Conservation (phyloP, 1,140 invertebrate species). For the Bombus consobrinus region DNA sequence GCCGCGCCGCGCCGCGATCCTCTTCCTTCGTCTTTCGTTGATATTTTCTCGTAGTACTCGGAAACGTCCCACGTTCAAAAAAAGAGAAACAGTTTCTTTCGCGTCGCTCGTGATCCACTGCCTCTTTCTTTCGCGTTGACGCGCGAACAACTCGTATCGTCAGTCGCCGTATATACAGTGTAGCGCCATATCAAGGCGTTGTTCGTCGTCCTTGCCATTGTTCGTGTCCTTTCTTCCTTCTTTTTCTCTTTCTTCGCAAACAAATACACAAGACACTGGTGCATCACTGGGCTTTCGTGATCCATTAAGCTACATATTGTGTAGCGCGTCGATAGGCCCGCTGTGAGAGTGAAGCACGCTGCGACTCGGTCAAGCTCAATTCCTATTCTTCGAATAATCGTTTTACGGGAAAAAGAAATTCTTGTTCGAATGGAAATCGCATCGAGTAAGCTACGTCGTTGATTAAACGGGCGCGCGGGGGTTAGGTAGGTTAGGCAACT, state of each 20-base stretch:
- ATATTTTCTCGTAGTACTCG: not conserved
- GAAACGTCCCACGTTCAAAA: not conserved
- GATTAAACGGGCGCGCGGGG: slow-evolving; percentile 32
- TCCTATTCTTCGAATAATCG: no score
- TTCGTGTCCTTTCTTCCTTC: not conserved
- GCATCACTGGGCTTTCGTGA: no score
- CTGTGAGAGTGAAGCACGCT: no score
- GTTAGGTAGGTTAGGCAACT: slow-evolving; percentile 42
- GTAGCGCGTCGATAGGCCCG: no score
- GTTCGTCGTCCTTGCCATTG: not conserved
- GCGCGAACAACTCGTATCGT: no score
- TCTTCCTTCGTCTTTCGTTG: slow-evolving; percentile 1
- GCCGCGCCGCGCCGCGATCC: slow-evolving; percentile 3
- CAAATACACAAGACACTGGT: not conserved
- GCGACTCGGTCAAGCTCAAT: no score
- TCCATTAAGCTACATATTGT: no score
- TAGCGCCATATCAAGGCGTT: not conserved
- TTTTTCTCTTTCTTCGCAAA: not conserved
- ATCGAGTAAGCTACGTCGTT: slow-evolving; percentile 23
- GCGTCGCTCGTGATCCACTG: not conserved
- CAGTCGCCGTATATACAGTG: not conserved
- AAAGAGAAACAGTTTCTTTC: not conserved
- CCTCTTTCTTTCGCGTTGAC: not conserved
- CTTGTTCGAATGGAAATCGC: slow-evolving; percentile 7
- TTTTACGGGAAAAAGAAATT: not conserved